Base-by-base conservation (phyloP, 2,888 invertebrate genomes). In the Latheticus oryzae region DNA sequence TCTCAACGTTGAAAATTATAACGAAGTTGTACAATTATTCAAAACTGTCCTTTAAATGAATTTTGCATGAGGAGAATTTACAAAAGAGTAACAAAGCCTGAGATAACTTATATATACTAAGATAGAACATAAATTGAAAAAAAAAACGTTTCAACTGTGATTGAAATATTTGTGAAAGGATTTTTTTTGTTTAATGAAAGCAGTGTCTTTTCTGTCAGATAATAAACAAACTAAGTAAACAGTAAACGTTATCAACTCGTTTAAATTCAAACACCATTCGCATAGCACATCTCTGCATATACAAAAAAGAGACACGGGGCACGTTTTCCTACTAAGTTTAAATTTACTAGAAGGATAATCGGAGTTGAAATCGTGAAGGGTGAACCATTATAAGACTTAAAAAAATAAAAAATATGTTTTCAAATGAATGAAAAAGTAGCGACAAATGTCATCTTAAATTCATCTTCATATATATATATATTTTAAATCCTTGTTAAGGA, bases 221-320 rank as follows among this genome's bases (percentile, higher is more conserved):
- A 19, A 45, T 54, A 45, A 54, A 43, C 38, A 28, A 26, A 15
- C 33, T 17, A 24, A 26, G 37, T 45, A 53, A 43, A 45, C 42
- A 42, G 24, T 23, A 11, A 24, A 24, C 26, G 37, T 53, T 53
- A 54, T 54, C 37, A 45, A 42, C 33, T 40, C 47, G 23, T 24
- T 42, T 42, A 42, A 42, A 42, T 24, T 48, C 35, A 48, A 45
- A 42, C 42, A 37, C 42, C 42, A 42, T 42, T 42, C 42, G 42
- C 42, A 42, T 7, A 23, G 13, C 15, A 42, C 26, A 42, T 13
- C 42, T 15, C 13, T 19, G n/a, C 26, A 13, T 11, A 40, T 24
- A 37, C 21, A 37, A 9, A 19, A 21, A 11, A 11, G 8, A 15
- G 28, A 43, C 43, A 38, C 23, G 17, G 30, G 43, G 11, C 43